These are phyloP conservation scores for Lindbergichthys nudifrons DNA, from an alignment of 2,797 vertebrate genomes.

Conservation along the genomic window DNA sequence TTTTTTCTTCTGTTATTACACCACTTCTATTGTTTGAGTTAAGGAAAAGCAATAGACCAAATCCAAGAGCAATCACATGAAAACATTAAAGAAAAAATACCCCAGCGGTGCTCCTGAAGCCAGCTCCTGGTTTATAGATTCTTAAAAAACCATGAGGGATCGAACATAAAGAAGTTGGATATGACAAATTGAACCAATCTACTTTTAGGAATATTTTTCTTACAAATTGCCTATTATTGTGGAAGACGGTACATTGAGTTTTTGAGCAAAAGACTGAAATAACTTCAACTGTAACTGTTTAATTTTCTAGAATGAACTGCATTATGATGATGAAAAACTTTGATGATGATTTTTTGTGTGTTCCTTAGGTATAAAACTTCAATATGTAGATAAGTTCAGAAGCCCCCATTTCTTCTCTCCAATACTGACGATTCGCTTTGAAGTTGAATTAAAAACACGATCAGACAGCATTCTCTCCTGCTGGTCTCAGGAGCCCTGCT, in stretches of 20 bases:
- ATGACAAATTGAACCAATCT: constrained; percentile 12
- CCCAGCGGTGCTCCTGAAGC: constrained; percentile 16
- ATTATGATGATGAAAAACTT: constrained; percentile 55
- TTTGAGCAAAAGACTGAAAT: constrained; percentile 16
- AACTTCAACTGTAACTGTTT: constrained; percentile 43
- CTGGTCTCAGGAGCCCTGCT: constrained; percentile 72
- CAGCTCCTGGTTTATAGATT: constrained; percentile 27
- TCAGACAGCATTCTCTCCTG: constrained; percentile 71
- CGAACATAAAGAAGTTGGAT: constrained; percentile 7
- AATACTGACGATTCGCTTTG: constrained; percentile 63
- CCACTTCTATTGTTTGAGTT: constrained; percentile 53
- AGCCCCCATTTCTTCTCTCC: constrained; percentile 32
- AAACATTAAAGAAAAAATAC: constrained; percentile 33
- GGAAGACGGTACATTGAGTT: constrained; percentile 24
- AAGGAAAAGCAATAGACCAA: constrained; percentile 56
- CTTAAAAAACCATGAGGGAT: constrained; percentile 2
- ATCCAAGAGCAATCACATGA: constrained; percentile 43
- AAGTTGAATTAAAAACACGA: constrained; percentile 78
- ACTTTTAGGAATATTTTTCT: background rate
- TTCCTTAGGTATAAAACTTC: constrained; percentile 58
- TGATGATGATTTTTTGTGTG: constrained; percentile 49
- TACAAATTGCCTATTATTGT: constrained; percentile 12
- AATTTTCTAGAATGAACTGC: constrained; percentile 42
- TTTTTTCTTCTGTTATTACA: constrained; percentile 59
- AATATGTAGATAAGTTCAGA: constrained; percentile 69